Conservation (phyloP, 2,888 invertebrate genomes). For the Pandemis cinnamomeana region DNA sequence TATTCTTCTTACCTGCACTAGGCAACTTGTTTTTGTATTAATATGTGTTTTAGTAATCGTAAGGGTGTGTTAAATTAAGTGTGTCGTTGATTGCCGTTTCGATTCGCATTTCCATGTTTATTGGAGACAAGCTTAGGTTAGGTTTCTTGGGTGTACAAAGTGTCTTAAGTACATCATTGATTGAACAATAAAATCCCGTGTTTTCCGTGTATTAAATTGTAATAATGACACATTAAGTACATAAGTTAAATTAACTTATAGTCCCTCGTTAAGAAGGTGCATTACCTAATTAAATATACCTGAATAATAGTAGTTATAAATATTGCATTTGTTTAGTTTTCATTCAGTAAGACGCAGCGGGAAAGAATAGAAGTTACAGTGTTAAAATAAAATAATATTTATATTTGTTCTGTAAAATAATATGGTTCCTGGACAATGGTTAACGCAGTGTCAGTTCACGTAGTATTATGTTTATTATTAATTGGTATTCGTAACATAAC, state of each 20-base stretch:
- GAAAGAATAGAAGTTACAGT: neutral
- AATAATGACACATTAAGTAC: neutral
- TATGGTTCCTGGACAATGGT: neutral
- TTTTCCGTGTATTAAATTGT: neutral
- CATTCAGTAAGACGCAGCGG: neutral
- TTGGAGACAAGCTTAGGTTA: no score
- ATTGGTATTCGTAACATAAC: neutral
- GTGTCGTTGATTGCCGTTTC: no score
- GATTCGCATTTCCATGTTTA: no score
- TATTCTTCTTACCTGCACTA: no score
- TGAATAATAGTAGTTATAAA: neutral
- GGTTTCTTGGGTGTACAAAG: no score
- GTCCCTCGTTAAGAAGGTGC: neutral
- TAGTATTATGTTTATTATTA: neutral
- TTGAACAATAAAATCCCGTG: no score
- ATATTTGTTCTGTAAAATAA: neutral
- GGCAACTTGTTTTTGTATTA: no score
- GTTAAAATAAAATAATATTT: neutral
- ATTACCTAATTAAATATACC: neutral
- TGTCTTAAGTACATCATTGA: no score
- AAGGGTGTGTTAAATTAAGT: no score
- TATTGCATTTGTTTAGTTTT: neutral
- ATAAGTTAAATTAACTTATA: neutral
- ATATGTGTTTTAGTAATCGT: no score
- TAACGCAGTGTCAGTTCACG: neutral